phyloP scores from a whole-genome alignment of 2,113 vertebrate species.

The Neomonachus schauinslandi region DNA sequence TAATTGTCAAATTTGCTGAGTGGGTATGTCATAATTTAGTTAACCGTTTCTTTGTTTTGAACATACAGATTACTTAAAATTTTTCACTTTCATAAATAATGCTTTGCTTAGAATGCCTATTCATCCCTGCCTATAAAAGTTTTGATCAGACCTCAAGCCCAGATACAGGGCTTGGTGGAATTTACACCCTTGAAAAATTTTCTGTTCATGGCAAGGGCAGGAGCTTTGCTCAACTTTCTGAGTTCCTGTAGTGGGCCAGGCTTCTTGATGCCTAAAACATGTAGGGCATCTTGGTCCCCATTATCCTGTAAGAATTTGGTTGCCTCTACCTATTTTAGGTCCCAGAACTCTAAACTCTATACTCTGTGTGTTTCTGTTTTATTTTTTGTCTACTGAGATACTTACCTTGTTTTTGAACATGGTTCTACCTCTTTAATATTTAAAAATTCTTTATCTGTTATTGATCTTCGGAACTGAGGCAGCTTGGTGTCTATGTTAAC shows the following conservation, averaged over 20 bases:
- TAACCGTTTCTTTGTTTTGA: slow-evolving; percentile 10
- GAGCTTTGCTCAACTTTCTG: not conserved
- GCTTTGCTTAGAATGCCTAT: not conserved
- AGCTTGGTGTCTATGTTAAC: not conserved
- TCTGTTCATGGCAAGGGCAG: not conserved
- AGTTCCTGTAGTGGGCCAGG: not conserved
- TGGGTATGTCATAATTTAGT: not conserved
- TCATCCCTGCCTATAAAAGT: not conserved
- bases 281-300: not conserved
- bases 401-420: not conserved
- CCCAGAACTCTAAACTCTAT: not conserved
- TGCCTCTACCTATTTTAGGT: not conserved
- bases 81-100: slow-evolving; percentile 4
- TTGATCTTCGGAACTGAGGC: not conserved
- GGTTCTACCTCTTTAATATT: not conserved
- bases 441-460: not conserved
- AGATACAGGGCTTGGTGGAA: not conserved
- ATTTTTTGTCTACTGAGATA: not conserved
- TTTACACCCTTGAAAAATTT: not conserved
- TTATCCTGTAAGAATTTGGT: not conserved
- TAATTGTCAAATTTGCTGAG: not conserved
- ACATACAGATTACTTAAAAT: not conserved
- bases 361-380: not conserved
- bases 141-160: not conserved
- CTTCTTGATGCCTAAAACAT: not conserved